phyloP scores from a whole-genome alignment of 2,888 invertebrate genomes.

The Sarcophaga variegata region DNA sequence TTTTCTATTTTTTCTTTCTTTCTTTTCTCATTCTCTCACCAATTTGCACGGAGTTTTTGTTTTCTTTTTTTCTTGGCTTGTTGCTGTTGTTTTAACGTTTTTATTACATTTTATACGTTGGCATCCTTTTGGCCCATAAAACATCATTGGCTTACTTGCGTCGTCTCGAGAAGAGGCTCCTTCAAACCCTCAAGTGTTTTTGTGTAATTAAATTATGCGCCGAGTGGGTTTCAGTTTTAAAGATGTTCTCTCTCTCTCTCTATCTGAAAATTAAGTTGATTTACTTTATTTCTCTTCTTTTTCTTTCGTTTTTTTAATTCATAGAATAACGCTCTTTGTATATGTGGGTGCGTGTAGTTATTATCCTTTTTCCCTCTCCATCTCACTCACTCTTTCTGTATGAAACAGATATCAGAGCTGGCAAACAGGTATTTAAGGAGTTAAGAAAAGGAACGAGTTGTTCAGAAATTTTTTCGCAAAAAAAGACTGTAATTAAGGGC shows the following conservation, averaged over 20 bases:
- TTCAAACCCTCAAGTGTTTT: slow-evolving; percentile 67
- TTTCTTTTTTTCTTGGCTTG: background rate
- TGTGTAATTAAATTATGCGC: slow-evolving; percentile 67
- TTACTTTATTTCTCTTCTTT: slow-evolving; percentile 38
- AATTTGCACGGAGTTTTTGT: background rate
- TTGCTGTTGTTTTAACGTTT: background rate
- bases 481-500: no score
- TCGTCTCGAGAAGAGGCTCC: slow-evolving; percentile 39
- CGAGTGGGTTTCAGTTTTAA: slow-evolving; percentile 64
- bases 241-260: slow-evolving; percentile 33
- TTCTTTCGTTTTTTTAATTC: background rate
- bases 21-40: background rate
- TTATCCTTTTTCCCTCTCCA: background rate
- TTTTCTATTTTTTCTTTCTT: background rate
- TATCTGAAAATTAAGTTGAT: slow-evolving; percentile 59
- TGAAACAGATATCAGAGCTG: slow-evolving; percentile 24
- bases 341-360: background rate
- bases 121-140: slow-evolving; percentile 42
- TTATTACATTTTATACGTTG: slow-evolving; percentile 35
- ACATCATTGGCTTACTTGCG: slow-evolving; percentile 63
- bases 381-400: background rate
- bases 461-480: no score
- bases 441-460: background rate
- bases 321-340: background rate
- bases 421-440: background rate